A percentile compares a stretch with the other conserved stretches of the same genome.
phyloP scores from a whole-genome alignment of 2,113 vertebrate genomes.

The Hypocryptadius cinnamomeus region DNA sequence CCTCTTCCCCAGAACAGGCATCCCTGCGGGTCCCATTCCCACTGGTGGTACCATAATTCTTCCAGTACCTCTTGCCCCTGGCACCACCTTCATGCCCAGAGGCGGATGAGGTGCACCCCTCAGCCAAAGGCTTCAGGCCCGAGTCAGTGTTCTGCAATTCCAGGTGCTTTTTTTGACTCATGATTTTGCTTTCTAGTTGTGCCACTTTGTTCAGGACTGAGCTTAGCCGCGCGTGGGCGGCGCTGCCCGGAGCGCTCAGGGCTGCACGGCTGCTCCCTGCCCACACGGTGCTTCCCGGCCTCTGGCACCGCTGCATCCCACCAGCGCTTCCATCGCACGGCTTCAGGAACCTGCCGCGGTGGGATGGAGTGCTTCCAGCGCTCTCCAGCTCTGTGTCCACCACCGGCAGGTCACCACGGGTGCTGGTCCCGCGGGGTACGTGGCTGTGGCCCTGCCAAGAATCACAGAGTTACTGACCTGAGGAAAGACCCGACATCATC shows the following conservation, averaged over 20 bases:
- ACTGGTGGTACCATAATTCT: neutral
- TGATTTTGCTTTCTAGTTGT: constrained; percentile 69
- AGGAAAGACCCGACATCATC: neutral
- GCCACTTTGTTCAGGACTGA: constrained; percentile 65
- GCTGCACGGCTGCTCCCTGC: fast-evolving
- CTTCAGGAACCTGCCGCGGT: constrained; percentile 72
- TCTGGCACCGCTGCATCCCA: fast-evolving
- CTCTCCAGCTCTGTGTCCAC: neutral
- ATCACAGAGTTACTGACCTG: neutral
- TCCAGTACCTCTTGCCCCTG: constrained; percentile 60
- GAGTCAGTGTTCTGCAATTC: neutral
- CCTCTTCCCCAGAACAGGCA: neutral
- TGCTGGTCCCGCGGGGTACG: neutral
- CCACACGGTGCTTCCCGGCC: fast-evolving
- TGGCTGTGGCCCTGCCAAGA: neutral
- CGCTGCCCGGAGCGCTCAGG: neutral
- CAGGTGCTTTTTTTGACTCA: constrained; percentile 2
- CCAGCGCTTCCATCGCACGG: neutral
- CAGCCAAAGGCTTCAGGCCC: neutral
- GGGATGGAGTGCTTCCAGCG: neutral
- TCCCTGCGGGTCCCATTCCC: neutral
- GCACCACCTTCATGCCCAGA: neutral
- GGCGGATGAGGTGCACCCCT: neutral
- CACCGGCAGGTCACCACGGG: neutral
- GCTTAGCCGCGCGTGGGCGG: neutral